Base-by-base conservation (phyloP, 2,888 invertebrate genomes). In the Nowickia ferox region DNA sequence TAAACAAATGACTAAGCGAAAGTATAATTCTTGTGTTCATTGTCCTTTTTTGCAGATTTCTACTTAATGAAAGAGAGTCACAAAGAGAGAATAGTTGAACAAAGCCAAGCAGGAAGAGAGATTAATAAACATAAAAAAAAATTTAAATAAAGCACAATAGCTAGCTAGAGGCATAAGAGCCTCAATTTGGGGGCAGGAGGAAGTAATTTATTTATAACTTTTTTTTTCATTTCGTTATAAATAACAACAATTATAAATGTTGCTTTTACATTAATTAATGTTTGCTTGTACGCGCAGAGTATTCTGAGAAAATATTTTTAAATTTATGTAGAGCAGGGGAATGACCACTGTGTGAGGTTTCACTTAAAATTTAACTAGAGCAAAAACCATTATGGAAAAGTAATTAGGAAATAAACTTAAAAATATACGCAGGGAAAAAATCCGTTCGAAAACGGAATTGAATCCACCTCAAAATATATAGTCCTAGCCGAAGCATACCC, bases 1-100 rank as follows among this genome's bases (percentile, higher is more conserved):
- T 71, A 78, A 85, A 82, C 74, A 86, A 86, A 86, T 86, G 86
- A 86, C 86, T 86, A 86, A 86, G 79, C 83, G 59, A 80, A 75
- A 86, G 79, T 79, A 72, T 72, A 72, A 59, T 79, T 78, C 42
- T 57, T 44, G 55, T 44, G 11, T 75, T 74, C 44, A 55, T 71
- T 63, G 61, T 79, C 44, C 53, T 79, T 71, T 79, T 69, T 30
- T 17, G 75, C 81, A 81, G 75, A 81, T 19, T 46, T 51, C 0
- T 15, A 2, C 10, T 3, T 51, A 30, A 15, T 15, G 40, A 68
- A 53, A 75, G 53, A 68, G 75, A 53, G 40, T 4, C 0, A 66
- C 30, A 75, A 46, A 84, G 55, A 74, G 46, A 42, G 40, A 40
- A 53, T 48, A 66, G 13, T 53, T 5, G 0, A 2, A 44, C 30